These are phyloP conservation scores for Proteles cristata DNA, from an alignment of 2,113 vertebrate species.

Conservation along the genomic window DNA sequence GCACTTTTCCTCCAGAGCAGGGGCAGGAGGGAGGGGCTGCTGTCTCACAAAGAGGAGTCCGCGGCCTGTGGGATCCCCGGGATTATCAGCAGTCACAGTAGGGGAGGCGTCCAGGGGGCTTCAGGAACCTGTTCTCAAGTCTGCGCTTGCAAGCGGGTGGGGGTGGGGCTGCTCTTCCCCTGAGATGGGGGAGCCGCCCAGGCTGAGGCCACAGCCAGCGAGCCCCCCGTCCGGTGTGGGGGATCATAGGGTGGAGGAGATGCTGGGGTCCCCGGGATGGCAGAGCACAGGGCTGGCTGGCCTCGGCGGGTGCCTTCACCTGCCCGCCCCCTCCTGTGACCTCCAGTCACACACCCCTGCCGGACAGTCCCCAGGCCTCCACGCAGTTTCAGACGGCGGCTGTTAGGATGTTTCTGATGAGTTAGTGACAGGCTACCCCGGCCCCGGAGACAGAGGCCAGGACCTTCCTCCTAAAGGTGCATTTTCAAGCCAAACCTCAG, in stretches of 20 bases:
- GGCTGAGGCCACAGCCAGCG: neutral
- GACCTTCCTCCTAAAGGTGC: neutral
- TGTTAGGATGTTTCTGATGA: neutral
- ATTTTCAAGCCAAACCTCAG: neutral
- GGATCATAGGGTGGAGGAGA: neutral
- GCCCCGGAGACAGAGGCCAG: neutral
- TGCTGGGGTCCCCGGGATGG: neutral
- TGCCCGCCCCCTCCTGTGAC: neutral
- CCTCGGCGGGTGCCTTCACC: neutral
- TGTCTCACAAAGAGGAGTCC: slow-evolving; percentile 4
- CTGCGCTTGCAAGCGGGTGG: neutral
- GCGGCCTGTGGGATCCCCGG: neutral
- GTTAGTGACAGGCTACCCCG: neutral
- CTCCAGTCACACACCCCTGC: neutral
- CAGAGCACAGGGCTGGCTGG: neutral
- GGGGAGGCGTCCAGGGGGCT: neutral
- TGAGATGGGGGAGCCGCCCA: neutral
- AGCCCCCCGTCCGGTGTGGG: neutral
- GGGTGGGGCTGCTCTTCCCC: neutral
- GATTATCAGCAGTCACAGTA: neutral
- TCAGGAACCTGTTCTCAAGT: neutral
- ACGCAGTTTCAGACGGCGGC: neutral
- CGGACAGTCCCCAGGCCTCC: neutral
- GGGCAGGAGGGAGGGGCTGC: too few species aligned
- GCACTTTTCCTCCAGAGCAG: neutral